Evolutionary conservation across 2,113 vertebrate species (phyloP).

Genomic region (Engraulis encrasicolus): DNA sequence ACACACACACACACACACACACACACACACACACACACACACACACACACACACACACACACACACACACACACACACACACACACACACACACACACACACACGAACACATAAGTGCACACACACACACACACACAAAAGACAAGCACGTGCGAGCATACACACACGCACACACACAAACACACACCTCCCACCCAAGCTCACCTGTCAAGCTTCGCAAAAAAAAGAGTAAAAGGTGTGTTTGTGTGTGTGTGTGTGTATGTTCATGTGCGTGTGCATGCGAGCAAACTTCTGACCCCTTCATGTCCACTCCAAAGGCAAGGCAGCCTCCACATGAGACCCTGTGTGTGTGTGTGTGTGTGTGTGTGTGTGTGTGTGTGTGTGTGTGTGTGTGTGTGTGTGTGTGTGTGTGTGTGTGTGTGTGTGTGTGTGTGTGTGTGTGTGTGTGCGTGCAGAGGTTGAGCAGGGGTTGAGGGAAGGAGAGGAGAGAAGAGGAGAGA

Average conservation of each 20-base stretch:
- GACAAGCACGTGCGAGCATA: too few species aligned
- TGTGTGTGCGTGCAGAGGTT: too few species aligned
- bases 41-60: too few species aligned
- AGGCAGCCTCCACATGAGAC: neutral
- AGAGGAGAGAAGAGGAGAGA: too few species aligned
- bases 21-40: too few species aligned
- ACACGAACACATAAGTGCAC: too few species aligned
- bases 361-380: neutral
- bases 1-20: neutral
- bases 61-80: too few species aligned
- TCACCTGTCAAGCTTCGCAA: neutral
- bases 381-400: neutral
- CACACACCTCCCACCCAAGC: neutral
- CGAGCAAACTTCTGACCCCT: neutral
- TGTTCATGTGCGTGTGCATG: neutral
- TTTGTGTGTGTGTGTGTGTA: neutral
- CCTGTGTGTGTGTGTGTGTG: neutral
- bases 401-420: neutral
- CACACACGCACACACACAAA: too few species aligned
- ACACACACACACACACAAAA: neutral
- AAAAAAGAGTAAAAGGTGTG: neutral
- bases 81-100: neutral
- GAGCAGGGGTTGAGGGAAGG: neutral
- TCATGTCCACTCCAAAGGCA: slow-evolving; percentile 2
- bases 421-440: neutral